A percentile compares a stretch with the other conserved stretches of the same genome.
These are phyloP conservation scores for Epinephelus lanceolatus DNA, from an alignment of 2,113 vertebrate genomes.

Conservation along the genomic window DNA sequence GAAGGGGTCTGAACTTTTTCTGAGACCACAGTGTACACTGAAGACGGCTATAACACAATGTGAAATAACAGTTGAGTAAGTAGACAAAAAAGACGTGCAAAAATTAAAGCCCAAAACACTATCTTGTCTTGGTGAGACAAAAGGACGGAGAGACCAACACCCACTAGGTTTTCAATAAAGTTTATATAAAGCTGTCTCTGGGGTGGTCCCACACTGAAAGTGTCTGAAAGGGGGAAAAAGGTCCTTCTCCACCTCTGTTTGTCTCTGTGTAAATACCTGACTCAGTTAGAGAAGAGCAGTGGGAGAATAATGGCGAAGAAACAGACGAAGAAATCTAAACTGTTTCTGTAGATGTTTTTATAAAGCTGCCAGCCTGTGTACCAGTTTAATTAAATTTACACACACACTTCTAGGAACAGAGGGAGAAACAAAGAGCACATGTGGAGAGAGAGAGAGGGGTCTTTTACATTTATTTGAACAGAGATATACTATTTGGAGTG, in stretches of 20 bases:
- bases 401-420: not conserved
- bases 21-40: too few relatives aligned
- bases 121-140: slow-evolving; percentile 9
- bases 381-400: slow-evolving; percentile 10
- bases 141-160: not conserved
- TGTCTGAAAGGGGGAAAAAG: not conserved
- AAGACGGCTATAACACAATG: not conserved
- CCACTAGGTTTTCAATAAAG: slow-evolving; percentile 13
- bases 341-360: slow-evolving; percentile 42
- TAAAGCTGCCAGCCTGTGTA: slow-evolving; percentile 26
- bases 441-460: slow-evolving; percentile 1
- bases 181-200: slow-evolving; percentile 51
- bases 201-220: slow-evolving; percentile 50
- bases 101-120: not conserved
- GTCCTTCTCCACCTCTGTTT: slow-evolving; percentile 22
- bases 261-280: slow-evolving; percentile 52
- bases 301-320: slow-evolving; percentile 2
- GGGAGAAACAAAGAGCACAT: not conserved
- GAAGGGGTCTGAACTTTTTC: not conserved
- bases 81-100: not conserved
- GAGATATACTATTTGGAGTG: slow-evolving; percentile 28
- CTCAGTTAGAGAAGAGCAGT: slow-evolving; percentile 35
- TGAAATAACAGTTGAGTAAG: not conserved
- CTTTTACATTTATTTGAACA: slow-evolving; percentile 34
- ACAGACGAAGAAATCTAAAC: slow-evolving; percentile 35